Percentiles rank a stretch among this genome's conserved stretches.
These are phyloP conservation scores for Eupeodes luniger DNA, from an alignment of 2,888 invertebrate species.

Conservation along the genomic window DNA sequence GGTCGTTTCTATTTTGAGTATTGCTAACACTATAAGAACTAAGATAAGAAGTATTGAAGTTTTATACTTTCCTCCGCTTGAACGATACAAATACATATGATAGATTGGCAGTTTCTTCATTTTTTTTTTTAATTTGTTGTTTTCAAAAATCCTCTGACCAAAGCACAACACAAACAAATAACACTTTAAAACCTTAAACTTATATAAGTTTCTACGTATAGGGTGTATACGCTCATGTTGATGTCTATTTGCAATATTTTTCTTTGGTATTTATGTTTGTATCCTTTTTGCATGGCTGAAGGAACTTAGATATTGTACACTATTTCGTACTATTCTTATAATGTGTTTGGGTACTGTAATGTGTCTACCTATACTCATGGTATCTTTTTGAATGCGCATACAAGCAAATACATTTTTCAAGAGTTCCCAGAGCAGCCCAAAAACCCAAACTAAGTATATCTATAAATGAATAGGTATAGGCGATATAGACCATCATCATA, in stretches of 20 bases:
- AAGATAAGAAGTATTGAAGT: background rate
- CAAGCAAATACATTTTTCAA: constrained; percentile 54
- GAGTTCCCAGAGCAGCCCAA: constrained; percentile 52
- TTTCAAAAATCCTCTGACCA: constrained; percentile 18
- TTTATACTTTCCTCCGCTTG: background rate
- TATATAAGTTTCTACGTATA: background rate
- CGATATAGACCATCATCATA: background rate
- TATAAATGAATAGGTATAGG: background rate
- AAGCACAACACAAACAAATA: background rate
- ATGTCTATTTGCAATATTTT: constrained; percentile 37
- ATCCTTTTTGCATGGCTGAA: constrained; percentile 23
- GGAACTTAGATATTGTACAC: background rate
- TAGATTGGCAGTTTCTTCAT: background rate
- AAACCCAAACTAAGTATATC: background rate
- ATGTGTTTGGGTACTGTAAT: background rate
- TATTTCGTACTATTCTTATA: too few relatives aligned
- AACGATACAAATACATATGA: constrained; percentile 29
- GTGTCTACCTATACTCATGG: background rate
- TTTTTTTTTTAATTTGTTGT: background rate
- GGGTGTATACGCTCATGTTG: background rate
- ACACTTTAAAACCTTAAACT: constrained; percentile 28
- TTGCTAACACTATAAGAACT: constrained; percentile 35
- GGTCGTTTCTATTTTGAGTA: background rate
- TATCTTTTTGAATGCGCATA: constrained; percentile 43
- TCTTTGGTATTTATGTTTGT: background rate